These are phyloP conservation scores for Tipula lateralis DNA, from an alignment of 2,888 invertebrate species.

Conservation along the genomic window DNA sequence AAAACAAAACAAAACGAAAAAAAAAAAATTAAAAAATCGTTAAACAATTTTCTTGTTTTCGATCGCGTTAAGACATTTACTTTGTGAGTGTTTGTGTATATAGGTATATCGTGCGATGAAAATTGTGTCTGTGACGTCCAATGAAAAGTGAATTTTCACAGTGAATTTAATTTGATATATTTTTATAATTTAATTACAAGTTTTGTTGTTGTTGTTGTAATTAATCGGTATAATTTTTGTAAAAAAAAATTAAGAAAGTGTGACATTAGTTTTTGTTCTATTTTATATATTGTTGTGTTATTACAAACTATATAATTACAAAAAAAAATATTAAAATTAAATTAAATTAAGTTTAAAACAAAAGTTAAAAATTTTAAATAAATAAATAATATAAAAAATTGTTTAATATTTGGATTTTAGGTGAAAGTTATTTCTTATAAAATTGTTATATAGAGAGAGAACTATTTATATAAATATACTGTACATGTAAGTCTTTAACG, in stretches of 20 bases:
- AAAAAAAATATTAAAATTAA: neutral
- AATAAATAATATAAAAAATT: neutral
- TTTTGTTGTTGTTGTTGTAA: neutral
- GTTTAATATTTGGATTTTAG: constrained; percentile 12
- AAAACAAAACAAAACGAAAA: neutral
- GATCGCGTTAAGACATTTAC: neutral
- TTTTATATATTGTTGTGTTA: neutral
- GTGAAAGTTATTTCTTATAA: neutral
- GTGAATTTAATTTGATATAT: neutral
- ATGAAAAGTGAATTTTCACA: constrained; percentile 24
- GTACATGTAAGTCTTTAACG: neutral
- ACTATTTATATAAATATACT: too few relatives aligned
- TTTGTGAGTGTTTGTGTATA: neutral
- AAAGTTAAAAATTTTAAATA: neutral
- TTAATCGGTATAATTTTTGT: neutral
- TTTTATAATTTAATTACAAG: neutral
- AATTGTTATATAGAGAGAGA: neutral
- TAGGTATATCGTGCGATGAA: neutral
- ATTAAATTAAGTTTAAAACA: neutral
- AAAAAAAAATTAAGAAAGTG: neutral
- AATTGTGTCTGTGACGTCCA: neutral
- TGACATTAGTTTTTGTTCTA: neutral
- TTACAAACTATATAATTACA: neutral
- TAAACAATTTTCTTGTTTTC: neutral
- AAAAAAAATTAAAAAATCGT: neutral